A percentile compares a stretch with the other conserved stretches of the same genome.
Evolutionary conservation across 2,888 invertebrate genomes (phyloP).

Genomic region (Ormyrus rosae): DNA sequence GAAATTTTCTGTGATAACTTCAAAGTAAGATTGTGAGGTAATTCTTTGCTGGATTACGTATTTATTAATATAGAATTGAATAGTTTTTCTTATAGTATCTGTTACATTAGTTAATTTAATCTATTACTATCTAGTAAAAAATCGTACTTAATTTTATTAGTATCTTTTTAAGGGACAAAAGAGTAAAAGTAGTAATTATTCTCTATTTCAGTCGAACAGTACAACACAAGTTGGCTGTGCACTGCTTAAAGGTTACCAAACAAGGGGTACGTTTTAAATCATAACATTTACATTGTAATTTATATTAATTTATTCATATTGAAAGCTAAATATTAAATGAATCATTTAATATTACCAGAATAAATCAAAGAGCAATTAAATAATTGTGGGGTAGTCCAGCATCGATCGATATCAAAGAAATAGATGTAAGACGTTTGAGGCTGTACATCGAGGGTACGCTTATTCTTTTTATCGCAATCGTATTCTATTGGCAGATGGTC

Average conservation of each 20-base stretch:
- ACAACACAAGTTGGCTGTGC: conserved; percentile 1
- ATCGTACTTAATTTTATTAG: too few species aligned
- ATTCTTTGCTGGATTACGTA: too few species aligned
- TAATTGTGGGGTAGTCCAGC: conserved; percentile 44
- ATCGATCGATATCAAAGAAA: conserved; percentile 39
- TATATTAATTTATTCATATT: conserved; percentile 2
- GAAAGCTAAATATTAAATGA: conserved; percentile 24
- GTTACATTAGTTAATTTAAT: too few species aligned
- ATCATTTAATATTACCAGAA: conserved; percentile 46
- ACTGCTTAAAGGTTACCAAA: too few species aligned
- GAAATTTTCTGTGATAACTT: too few species aligned
- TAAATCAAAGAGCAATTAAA: conserved; percentile 32
- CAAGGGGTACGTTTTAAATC: conserved; percentile 22
- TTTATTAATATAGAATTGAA: too few species aligned
- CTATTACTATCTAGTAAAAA: too few species aligned
- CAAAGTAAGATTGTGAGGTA: too few species aligned
- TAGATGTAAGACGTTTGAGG: conserved; percentile 26
- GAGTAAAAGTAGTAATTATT: too few species aligned
- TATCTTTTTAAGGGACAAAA: too few species aligned
- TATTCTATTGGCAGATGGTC: conserved; percentile 33
- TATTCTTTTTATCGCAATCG: conserved; percentile 11
- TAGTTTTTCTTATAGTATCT: too few species aligned
- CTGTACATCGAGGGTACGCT: conserved; percentile 8
- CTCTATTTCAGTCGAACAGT: background rate
- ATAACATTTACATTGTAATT: conserved; percentile 11